Percentiles rank a stretch among this genome's conserved stretches.
These are phyloP conservation scores for Ursus arctos DNA, from an alignment of 2,113 vertebrate species.

Conservation along the genomic window DNA sequence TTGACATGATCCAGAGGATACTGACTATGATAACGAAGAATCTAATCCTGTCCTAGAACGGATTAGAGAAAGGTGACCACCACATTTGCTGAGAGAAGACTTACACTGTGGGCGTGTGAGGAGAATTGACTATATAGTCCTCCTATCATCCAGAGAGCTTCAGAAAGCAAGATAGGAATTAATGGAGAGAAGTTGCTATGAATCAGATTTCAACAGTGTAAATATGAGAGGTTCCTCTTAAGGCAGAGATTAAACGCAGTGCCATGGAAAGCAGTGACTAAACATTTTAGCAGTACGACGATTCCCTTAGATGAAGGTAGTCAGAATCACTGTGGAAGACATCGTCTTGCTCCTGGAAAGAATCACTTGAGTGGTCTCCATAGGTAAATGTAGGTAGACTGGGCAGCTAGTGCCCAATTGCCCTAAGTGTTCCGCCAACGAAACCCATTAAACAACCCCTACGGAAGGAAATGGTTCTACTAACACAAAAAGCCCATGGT, in stretches of 20 bases:
- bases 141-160: background rate
- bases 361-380: background rate
- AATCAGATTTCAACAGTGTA: constrained; percentile 57
- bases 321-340: background rate
- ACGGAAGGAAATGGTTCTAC: background rate
- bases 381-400: background rate
- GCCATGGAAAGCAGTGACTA: constrained; percentile 8
- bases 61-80: background rate
- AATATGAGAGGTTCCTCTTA: constrained; percentile 10
- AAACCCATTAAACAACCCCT: background rate
- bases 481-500: background rate
- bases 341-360: background rate
- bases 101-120: background rate
- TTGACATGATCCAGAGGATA: background rate
- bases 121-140: background rate
- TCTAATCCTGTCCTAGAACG: background rate
- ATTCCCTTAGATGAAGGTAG: constrained; percentile 30
- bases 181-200: background rate
- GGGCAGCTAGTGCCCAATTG: background rate
- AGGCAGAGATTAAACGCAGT: background rate
- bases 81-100: background rate
- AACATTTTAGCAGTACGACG: constrained; percentile 16
- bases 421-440: background rate
- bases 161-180: constrained; percentile 32
- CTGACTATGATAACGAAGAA: background rate